Evolutionary conservation across 2,888 invertebrate genomes (phyloP), one percentile per base, ranked within the genome.

Genomic region (Caenorhabditis wallacei): DNA sequence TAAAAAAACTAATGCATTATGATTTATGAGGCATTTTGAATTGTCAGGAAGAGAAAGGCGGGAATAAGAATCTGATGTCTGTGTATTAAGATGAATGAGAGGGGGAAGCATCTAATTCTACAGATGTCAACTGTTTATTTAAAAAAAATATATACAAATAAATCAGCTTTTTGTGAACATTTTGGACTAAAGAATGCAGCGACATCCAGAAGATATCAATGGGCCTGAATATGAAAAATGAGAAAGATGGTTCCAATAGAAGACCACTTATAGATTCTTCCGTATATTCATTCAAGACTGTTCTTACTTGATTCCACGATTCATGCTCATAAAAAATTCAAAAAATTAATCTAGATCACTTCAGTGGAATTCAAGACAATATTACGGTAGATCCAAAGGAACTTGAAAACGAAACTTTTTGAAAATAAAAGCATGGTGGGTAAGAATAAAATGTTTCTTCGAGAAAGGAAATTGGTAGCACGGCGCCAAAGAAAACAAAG

Each of bases 1-100:
- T 40, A 40, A 69, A 54, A 35, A 37, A 57, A 51, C 59, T 59
- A 37, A 71, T 71, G 71, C 37, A 24, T n/a, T 37, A 59, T 59
- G 71, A 71, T 71, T 71, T 71, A 35, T 71, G 59, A 22, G 51
- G 24, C 71, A 48, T 46, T 48, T 48, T 70, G n/a, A 4, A 24
- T 18, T 16, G 2, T 11, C 26, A n/a, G 35, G 26, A 18, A 35
- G n/a, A n/a, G 18, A 57, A 37, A 57, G 30, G 37, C 18, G 11
- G 20, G 1, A 37, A 59, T 22, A 59, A 54, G 26, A 13, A 40
- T 2, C 40, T 5, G 40, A 59, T 35, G 20, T 59, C 18, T 30
- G 26, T 40, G 22, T 13, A 24, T 30, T 24, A 13, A 24, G 66
- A 40, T 13, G n/a, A 30, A n/a, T 26, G 40, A n/a, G 54, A 22